These are phyloP conservation scores for Odobenus rosmarus DNA, from an alignment of 2,113 vertebrate genomes.

Conservation along the genomic window DNA sequence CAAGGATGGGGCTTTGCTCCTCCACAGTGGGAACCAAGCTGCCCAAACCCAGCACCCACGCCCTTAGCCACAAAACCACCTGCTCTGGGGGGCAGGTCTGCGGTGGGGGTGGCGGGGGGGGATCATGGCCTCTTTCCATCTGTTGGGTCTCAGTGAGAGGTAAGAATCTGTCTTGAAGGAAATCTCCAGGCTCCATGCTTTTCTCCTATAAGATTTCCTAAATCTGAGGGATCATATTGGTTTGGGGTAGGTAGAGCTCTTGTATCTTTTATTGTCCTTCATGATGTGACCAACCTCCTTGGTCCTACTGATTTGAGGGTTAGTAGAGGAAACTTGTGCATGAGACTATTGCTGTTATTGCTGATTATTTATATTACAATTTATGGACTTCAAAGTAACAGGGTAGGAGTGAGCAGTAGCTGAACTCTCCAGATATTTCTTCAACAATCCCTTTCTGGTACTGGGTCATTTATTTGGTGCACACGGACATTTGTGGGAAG, in stretches of 20 bases:
- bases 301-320: not conserved
- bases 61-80: fast-evolving
- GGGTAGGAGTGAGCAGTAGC: not conserved
- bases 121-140: not conserved
- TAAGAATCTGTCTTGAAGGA: not conserved
- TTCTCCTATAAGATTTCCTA: not conserved
- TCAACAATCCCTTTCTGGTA: not conserved
- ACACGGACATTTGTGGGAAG: fast-evolving
- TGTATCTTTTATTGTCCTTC: not conserved
- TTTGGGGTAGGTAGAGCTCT: not conserved
- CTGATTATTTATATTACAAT: not conserved
- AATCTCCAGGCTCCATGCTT: not conserved
- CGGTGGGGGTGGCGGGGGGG: no score
- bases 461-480: not conserved
- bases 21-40: not conserved
- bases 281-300: not conserved
- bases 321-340: no score
- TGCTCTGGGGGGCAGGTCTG: not conserved
- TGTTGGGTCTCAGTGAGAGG: fast-evolving
- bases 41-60: fast-evolving
- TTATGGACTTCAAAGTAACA: not conserved
- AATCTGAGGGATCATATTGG: not conserved
- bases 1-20: fast-evolving
- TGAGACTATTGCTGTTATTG: not conserved
- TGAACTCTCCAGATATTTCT: not conserved